Base-by-base conservation (phyloP, 2,113 vertebrate genomes). In the Carettochelys insculpta region DNA sequence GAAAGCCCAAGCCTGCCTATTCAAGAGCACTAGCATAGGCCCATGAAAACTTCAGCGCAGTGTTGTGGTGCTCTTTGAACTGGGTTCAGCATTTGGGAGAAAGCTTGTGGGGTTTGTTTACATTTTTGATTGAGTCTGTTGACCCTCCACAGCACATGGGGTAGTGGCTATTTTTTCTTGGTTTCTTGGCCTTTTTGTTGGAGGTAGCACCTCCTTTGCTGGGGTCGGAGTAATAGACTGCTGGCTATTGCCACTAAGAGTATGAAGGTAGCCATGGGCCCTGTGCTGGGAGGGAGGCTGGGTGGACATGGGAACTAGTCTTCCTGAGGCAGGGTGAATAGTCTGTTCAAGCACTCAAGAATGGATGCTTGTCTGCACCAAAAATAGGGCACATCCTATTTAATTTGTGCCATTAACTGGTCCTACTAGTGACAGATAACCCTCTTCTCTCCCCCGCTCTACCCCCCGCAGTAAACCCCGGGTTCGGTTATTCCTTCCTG, bases 1-100 rank as follows among this genome's bases (percentile, higher is more conserved):
- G 8, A 24, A 50, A 2, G 80, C 27, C 41, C 43, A 71, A 48
- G 38, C 24, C 71, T 27, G 65, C 12, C 56, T 80, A 27, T 6
- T 50, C 27, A 5, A 27, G 0, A 82, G 41, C 5, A 13, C 12
- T 19, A 2, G 61, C 22, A 5, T 9, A 43, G 12, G 68, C 12
- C 41, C 68, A 73, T 43, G 41, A 73, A 73, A 73, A 43, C 24
- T 25, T 73, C 68, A 73, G 27, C 22, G 24, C 38, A 73, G 41
- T 24, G 43, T 73, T 73, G 68, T 41, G 68, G 68, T 73, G 22
- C 68, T 27, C 5, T 43, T 43, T 43, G 68, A 43, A 5, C 68
- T 73, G 22, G 24, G 17, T 3, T n/a, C 16, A n/a, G 61, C 41
- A 25, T 22, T 24, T 73, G 41, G 41, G 68, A 43, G 68, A 41